Conservation (phyloP, 2,113 vertebrate genomes). For the Gobiocypris rarus region DNA sequence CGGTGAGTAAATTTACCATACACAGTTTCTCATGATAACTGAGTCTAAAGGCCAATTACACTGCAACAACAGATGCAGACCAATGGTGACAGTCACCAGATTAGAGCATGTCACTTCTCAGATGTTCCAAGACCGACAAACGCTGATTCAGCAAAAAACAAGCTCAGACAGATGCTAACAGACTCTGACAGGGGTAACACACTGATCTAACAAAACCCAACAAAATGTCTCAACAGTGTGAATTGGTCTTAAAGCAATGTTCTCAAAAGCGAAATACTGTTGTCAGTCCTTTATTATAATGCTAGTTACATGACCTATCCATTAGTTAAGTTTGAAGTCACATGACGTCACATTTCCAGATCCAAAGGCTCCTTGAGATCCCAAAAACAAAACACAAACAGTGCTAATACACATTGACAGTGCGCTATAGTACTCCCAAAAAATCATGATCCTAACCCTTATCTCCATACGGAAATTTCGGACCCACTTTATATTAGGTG, state of each 20-base stretch:
- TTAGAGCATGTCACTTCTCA: not conserved
- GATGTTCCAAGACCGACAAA: not conserved
- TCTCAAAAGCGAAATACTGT: not conserved
- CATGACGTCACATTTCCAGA: too few species aligned
- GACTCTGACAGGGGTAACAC: too few species aligned
- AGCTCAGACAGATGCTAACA: not conserved
- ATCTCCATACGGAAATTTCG: too few species aligned
- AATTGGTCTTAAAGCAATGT: not conserved
- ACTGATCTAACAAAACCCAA: too few species aligned
- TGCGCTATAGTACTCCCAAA: too few species aligned
- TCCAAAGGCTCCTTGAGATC: too few species aligned
- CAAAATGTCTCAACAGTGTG: too few species aligned
- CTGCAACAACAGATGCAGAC: not conserved
- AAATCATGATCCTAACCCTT: too few species aligned
- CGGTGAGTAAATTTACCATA: slow-evolving; percentile 34
- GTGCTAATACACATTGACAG: too few species aligned
- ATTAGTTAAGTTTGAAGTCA: too few species aligned
- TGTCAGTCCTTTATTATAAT: not conserved
- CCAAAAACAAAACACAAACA: too few species aligned
- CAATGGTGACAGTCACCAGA: not conserved
- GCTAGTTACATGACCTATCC: not conserved
- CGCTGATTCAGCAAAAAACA: not conserved
- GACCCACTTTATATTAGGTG: too few species aligned
- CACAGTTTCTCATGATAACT: not conserved
- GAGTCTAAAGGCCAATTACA: not conserved